Evolutionary conservation across 1,140 invertebrate genomes (phyloP), one percentile per base, ranked within the genome.

Genomic region (Drosophila orosa): DNA sequence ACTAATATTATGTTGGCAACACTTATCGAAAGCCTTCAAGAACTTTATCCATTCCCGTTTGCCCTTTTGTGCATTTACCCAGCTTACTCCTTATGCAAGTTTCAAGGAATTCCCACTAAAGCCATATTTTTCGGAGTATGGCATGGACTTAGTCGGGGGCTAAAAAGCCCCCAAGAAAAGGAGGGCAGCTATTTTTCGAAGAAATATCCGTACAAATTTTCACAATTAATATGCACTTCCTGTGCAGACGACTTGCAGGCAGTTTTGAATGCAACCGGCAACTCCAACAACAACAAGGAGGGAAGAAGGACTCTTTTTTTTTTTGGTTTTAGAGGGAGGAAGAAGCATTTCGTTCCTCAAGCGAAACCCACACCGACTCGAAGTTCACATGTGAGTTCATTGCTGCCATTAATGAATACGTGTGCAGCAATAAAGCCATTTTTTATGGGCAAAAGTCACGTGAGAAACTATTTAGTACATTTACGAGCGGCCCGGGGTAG

Each of bases 151-250:
- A 12, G 50, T 13, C 39, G 27, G 8, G 8, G 13, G 3, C 54
- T 35, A 37, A 69, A 69, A 40, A 58, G 54, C 29, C 66, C 47
- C 17, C 47, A 5, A 39, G 33, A 58, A 71, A 71, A 71, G 52
- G 42, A 72, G 68, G 71, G 66, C 83, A 83, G 74, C 72, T 66
- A 77, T 83, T 89, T 75, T 86, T 87, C 83, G 76, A 83, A 83
- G 84, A 87, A 87, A 87, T 87, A 87, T 54, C 73, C 73, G 57
- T 80, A 87, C 84, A 87, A 87, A 87, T 87, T 87, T 87, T 87
- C 84, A 87, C 84, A 87, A 87, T 87, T 87, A 87, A 87, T 87
- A 87, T 87, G 84, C 84, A 80, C 84, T 87, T 87, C 84, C 84
- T 80, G 85, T 87, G 84, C 84, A 87, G 84, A 87, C 84, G 84